Evolutionary conservation across 1,140 invertebrate species (phyloP), one percentile per base, ranked within the genome.

Genomic region (Rhagoletis zephyria): DNA sequence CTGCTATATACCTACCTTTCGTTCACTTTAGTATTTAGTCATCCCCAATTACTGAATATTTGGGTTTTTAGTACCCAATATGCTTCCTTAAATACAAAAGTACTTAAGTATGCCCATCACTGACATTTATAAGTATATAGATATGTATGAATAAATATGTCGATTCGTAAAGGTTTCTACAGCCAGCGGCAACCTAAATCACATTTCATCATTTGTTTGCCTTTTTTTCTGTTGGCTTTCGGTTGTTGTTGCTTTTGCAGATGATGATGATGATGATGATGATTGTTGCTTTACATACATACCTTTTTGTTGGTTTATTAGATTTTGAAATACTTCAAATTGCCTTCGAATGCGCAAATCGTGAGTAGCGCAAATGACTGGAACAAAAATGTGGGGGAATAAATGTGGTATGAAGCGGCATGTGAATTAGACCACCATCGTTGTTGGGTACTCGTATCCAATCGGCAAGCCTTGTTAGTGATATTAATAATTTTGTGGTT

Each of bases 271-370:
- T 67, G 64, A 40, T 67, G 6, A 67, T 67, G n/a, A 19, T 51
- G 70, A 16, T 74, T 48, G 14, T 74, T 74, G 70, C 48, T 81
- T 51, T 19, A 19, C 61, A 14, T 19, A 48, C n/a, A 56, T 7
- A 56, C 19, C 30, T 81, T 81, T 14, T 51, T 56, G 19, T 59
- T 81, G n/a, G 9, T 56, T 81, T 81, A 56, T 81, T 81, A 56
- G 19, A 81, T 81, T 81, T 81, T 81, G 74, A 81, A 81, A 81
- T 81, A 81, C 74, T 81, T 81, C 48, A 59, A 81, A 81, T 56
- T 81, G 74, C 48, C 74, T 12, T 81, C 74, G 48, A 81, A 81
- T 81, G 74, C 48, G 74, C 74, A 81, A 81, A 81, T 81, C 74
- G 74, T 81, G 74, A 16, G 51, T 48, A 81, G 56, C 74, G 56